Base-by-base conservation (phyloP, 92 coral and sea anemone species). In the Blastomussa wellsi region DNA sequence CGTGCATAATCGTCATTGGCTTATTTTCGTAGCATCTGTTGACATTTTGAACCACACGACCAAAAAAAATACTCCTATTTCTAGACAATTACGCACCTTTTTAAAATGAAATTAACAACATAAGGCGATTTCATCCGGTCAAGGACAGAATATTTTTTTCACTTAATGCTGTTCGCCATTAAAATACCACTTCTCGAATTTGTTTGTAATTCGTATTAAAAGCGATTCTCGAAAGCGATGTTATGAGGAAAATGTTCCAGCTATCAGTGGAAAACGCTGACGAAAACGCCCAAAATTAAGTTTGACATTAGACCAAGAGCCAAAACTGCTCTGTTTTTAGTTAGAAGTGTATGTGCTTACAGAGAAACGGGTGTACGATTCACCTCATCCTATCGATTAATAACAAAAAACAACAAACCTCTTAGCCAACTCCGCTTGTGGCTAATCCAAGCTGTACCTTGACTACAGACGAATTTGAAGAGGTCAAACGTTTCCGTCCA, bases 401-500 rank as follows among this genome's bases (percentile, higher is more conserved):
- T 70, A 17, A 38, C 47, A 6, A 36, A 33, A 72, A 38, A 52
- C 7, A 71, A 35, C 48, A 51, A 71, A 52, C 12, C 20, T 26
- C 70, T 82, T 48, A 70, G 75, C 75, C 37, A 17, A 70, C 74
- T 70, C 44, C 44, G 75, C 77, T 82, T 81, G 20, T 53, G 19
- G 53, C 36, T 1, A 1, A 29, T 52, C 4, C 15, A 15, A 42
- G 12, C 33, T 44, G 24, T 0, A 71, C 26, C 86, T 28, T 82
- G 69, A 82, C 86, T 22, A 82, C 86, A 39, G 78, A 82, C 68
- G 38, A 49, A 82, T 82, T 78, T 20, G 78, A 37, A 26, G 76
- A 24, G 51, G 66, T 53, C 69, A 51, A 51, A 70, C 51, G 10
- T 19, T 20, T 24, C 3, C 52, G 36, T 6, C 19, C 52, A 28